phyloP scores from a whole-genome alignment of 2,113 vertebrate species.

The Sapayoa aenigma region DNA sequence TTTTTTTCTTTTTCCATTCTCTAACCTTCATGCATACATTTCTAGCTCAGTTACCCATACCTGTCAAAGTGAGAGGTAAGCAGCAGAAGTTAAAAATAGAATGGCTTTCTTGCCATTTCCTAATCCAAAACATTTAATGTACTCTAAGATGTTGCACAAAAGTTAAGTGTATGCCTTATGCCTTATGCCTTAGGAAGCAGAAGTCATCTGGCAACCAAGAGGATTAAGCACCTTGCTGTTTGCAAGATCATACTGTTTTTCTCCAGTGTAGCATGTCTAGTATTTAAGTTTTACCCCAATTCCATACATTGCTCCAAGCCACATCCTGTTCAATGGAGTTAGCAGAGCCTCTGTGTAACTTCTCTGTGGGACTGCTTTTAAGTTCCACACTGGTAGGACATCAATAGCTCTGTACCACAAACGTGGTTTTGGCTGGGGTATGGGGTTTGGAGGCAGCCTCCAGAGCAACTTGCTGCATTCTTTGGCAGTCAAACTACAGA shows the following conservation, averaged over 20 bases:
- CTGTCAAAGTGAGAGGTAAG: background rate
- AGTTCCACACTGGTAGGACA: constrained; percentile 3
- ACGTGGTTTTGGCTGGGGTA: constrained; percentile 51
- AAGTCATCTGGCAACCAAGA: background rate
- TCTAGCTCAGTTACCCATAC: background rate
- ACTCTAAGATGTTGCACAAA: background rate
- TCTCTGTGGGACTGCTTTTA: constrained; percentile 24
- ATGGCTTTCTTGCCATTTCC: background rate
- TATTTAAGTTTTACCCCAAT: background rate
- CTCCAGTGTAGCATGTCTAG: constrained; percentile 4
- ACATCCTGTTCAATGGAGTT: constrained; percentile 17
- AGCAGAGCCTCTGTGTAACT: constrained; percentile 13
- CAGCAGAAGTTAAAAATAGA: background rate
- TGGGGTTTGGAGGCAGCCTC: constrained; percentile 2
- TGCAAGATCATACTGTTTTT: background rate
- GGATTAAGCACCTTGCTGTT: background rate
- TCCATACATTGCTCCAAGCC: constrained; percentile 39
- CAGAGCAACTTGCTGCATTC: constrained; percentile 47
- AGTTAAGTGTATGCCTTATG: background rate
- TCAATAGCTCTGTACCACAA: constrained; percentile 23
- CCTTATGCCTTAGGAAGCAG: background rate
- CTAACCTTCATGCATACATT: background rate
- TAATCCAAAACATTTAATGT: background rate
- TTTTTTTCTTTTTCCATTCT: background rate
- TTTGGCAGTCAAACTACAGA: constrained; percentile 53